A percentile compares a stretch with the other conserved stretches of the same genome.
Evolutionary conservation across 2,888 invertebrate species (phyloP).

Genomic region (Synergus itoensis): DNA sequence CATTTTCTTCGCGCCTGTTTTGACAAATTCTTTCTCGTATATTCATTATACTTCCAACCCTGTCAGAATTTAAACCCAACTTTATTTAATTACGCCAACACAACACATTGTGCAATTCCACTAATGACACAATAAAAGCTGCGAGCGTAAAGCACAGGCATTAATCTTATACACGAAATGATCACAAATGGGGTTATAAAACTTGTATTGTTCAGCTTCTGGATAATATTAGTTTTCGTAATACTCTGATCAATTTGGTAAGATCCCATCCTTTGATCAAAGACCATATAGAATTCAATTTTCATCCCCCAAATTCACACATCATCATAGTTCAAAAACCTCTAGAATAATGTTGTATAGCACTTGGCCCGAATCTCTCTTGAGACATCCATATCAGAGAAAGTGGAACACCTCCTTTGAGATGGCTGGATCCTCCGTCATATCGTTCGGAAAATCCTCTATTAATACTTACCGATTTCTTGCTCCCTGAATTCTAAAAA

Average conservation of each 20-base stretch:
- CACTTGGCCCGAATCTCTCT: conserved; percentile 5
- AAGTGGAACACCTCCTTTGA: conserved; percentile 24
- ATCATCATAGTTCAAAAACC: conserved; percentile 1
- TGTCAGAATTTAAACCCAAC: neutral
- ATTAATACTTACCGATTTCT: conserved; percentile 9
- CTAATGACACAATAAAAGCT: conserved; percentile 23
- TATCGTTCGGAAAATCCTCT: conserved; percentile 22
- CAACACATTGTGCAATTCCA: conserved; percentile 11
- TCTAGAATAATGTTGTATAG: conserved; percentile 24
- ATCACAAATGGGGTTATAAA: neutral
- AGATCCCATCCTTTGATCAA: neutral
- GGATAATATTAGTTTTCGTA: neutral
- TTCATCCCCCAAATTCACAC: neutral
- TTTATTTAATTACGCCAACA: conserved; percentile 15
- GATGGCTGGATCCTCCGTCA: conserved; percentile 14
- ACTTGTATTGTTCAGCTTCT: neutral
- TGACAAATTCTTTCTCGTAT: conserved; percentile 37
- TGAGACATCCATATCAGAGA: conserved; percentile 19
- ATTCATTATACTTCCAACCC: neutral
- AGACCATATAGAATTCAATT: neutral
- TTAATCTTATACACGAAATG: neutral
- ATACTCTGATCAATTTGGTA: neutral
- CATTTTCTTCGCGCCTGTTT: conserved; percentile 55
- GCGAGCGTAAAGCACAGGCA: neutral
- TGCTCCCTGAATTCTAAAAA: neutral